A percentile compares a stretch with the other conserved stretches of the same genome.
phyloP scores from a whole-genome alignment of 2,797 vertebrate species.

The Leptatherina wallacei region DNA sequence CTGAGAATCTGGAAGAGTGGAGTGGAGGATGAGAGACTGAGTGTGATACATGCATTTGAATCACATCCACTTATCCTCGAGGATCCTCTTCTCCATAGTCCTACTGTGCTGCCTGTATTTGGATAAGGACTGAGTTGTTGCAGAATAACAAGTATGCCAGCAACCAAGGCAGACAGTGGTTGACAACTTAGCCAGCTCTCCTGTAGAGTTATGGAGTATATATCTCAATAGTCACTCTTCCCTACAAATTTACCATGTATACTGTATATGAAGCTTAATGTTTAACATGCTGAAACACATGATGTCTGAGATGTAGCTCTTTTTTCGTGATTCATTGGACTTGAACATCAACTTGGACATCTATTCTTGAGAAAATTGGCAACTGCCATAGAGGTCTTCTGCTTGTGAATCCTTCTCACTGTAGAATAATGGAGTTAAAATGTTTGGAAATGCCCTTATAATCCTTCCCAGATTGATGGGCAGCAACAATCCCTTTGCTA shows the following conservation, averaged over 20 bases:
- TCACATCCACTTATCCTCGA: constrained; percentile 18
- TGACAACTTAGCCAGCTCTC: constrained; percentile 36
- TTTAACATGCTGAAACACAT: neutral
- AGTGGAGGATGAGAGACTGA: constrained; percentile 24
- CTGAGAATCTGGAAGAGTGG: constrained; percentile 49
- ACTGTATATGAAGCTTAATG: neutral
- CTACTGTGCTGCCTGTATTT: constrained; percentile 50
- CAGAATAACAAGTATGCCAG: constrained; percentile 60
- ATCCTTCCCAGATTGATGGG: no score
- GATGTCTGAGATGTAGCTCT: neutral
- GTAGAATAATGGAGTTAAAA: no score
- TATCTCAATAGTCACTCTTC: constrained; percentile 17
- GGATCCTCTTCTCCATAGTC: constrained; percentile 40
- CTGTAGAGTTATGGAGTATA: constrained; percentile 33
- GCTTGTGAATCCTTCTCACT: no score
- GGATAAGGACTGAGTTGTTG: constrained; percentile 43
- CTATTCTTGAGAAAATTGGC: no score
- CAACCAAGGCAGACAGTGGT: constrained; percentile 37
- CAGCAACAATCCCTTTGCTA: no score
- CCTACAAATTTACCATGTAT: neutral
- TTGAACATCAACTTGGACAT: no score
- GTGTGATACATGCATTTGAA: constrained; percentile 24
- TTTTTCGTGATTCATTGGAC: neutral
- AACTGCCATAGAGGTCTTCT: no score
- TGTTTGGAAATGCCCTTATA: no score